phyloP scores from a whole-genome alignment of 2,888 invertebrate species.

The Osedax frankpressi region DNA sequence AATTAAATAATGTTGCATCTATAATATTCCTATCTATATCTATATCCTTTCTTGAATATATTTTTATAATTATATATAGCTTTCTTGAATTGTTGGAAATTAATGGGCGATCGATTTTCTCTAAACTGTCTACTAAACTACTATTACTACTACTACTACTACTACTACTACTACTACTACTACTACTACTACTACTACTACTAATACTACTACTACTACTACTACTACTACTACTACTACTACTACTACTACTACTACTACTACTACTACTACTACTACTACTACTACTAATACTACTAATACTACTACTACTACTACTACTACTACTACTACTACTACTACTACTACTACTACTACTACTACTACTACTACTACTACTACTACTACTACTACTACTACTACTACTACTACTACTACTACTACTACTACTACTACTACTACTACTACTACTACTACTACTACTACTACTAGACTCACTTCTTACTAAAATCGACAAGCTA shows the following conservation, averaged over 20 bases:
- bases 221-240: constrained; percentile 9
- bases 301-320: constrained; percentile 17
- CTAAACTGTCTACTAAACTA: constrained; percentile 11
- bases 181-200: not conserved
- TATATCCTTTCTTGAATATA: too few species aligned
- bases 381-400: constrained; percentile 6
- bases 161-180: constrained; percentile 15
- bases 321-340: constrained; percentile 17
- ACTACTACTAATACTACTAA: constrained; percentile 12
- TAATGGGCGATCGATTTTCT: too few species aligned
- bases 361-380: constrained; percentile 5
- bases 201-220: not conserved
- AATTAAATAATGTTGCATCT: too few species aligned
- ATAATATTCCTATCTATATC: too few species aligned
- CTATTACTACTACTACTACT: constrained; percentile 15
- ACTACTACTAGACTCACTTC: constrained; percentile 2
- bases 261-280: constrained; percentile 10
- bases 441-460: constrained; percentile 17
- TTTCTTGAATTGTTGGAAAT: too few species aligned
- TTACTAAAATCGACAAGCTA: too few species aligned
- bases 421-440: constrained; percentile 16
- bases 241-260: constrained; percentile 5
- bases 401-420: constrained; percentile 14
- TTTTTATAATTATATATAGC: too few species aligned
- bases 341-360: constrained; percentile 16